phyloP scores from a whole-genome alignment of 2,797 vertebrate species.

The Argyrosomus regius region DNA sequence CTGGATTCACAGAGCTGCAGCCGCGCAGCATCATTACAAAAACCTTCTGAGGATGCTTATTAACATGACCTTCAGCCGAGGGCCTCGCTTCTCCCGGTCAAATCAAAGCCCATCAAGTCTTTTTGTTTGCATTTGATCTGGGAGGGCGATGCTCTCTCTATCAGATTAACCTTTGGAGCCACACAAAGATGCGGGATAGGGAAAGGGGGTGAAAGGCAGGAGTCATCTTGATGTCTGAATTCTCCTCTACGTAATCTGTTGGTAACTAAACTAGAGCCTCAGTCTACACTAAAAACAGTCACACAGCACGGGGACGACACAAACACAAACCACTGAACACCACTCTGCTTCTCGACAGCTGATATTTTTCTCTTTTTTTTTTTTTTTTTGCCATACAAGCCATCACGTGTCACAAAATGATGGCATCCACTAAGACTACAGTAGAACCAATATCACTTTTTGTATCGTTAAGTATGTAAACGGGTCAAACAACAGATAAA shows the following conservation, averaged over 20 bases:
- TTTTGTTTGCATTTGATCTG: slow-evolving; percentile 81
- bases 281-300: slow-evolving; percentile 92
- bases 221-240: slow-evolving; percentile 44
- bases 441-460: slow-evolving; percentile 90
- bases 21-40: slow-evolving; percentile 5
- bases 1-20: slow-evolving; percentile 21
- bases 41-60: slow-evolving; percentile 14
- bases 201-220: slow-evolving; percentile 68
- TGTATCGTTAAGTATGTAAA: slow-evolving; percentile 91
- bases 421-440: slow-evolving; percentile 93
- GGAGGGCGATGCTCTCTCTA: slow-evolving; percentile 55
- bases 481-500: slow-evolving; percentile 92
- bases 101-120: slow-evolving; percentile 24
- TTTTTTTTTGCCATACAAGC: slow-evolving; percentile 83
- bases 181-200: slow-evolving; percentile 41
- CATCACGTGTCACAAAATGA: slow-evolving; percentile 90
- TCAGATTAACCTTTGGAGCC: slow-evolving; percentile 54
- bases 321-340: slow-evolving; percentile 92
- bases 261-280: slow-evolving; percentile 89
- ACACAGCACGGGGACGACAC: slow-evolving; percentile 94
- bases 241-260: slow-evolving; percentile 80
- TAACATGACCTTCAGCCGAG: neutral
- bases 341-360: slow-evolving; percentile 87
- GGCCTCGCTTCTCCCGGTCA: slow-evolving; percentile 1
- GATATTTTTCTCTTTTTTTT: slow-evolving; percentile 36